These are phyloP conservation scores for Drosophila kurseongensis DNA, from an alignment of 1,140 invertebrate species.

Conservation along the genomic window DNA sequence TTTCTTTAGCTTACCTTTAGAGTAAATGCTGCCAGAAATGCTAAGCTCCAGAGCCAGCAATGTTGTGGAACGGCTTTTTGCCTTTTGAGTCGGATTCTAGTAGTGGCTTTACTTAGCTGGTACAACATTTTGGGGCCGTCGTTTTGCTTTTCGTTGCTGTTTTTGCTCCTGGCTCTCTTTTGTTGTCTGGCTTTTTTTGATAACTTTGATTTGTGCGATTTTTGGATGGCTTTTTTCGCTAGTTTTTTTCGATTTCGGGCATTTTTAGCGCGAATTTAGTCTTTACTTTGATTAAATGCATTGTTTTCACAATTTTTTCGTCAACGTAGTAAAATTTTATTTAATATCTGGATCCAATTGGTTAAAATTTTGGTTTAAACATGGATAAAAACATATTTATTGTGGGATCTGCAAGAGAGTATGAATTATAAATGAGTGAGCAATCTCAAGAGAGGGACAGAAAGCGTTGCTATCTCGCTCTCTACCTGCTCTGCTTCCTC, in stretches of 20 bases:
- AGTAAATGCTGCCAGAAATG: slow-evolving; percentile 68
- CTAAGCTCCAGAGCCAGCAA: slow-evolving; percentile 62
- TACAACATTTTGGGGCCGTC: slow-evolving; percentile 75
- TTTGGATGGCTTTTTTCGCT: slow-evolving; percentile 29
- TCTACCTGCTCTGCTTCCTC: slow-evolving; percentile 18
- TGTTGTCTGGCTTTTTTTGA: slow-evolving; percentile 20
- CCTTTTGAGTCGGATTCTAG: slow-evolving; percentile 77
- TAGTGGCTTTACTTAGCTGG: slow-evolving; percentile 73
- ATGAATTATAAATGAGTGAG: background rate
- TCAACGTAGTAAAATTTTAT: slow-evolving; percentile 8
- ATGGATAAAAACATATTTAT: slow-evolving; percentile 1
- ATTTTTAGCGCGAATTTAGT: slow-evolving; percentile 66
- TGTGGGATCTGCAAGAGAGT: slow-evolving; percentile 30
- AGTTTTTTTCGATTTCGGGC: slow-evolving; percentile 68
- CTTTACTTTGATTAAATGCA: slow-evolving; percentile 73
- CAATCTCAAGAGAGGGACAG: slow-evolving; percentile 2
- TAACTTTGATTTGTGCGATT: slow-evolving; percentile 24
- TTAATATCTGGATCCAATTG: slow-evolving; percentile 9
- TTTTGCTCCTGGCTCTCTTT: slow-evolving; percentile 9
- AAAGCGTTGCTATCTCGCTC: slow-evolving; percentile 12
- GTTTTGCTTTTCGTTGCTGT: slow-evolving; percentile 32
- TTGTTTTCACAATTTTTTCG: slow-evolving; percentile 51
- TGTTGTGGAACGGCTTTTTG: slow-evolving; percentile 62
- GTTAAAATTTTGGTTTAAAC: slow-evolving; percentile 19
- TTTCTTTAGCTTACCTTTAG: slow-evolving; percentile 55